Conservation (phyloP, 2,888 invertebrate genomes). For the Noctua janthe region DNA sequence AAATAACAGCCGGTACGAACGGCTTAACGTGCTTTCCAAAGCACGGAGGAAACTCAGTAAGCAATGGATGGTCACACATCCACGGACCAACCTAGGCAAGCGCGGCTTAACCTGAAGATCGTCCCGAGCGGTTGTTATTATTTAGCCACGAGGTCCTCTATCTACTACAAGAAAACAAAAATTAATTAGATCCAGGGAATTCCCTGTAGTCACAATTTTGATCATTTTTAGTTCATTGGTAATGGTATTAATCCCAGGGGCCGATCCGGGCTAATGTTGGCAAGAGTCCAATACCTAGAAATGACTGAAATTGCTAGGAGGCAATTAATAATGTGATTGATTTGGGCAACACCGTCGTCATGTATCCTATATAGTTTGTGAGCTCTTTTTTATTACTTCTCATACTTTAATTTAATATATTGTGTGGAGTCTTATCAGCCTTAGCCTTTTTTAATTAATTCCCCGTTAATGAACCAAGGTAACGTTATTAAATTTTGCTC, state of each 20-base stretch:
- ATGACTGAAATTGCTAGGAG: slow-evolving; percentile 14
- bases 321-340: slow-evolving; percentile 24
- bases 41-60: too few relatives aligned
- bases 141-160: neutral
- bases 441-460: slow-evolving; percentile 7
- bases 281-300: slow-evolving; percentile 20
- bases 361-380: neutral
- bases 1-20: too few relatives aligned
- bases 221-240: slow-evolving; percentile 18
- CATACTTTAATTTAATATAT: slow-evolving; percentile 5
- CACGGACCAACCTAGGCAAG: too few relatives aligned
- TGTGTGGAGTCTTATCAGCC: neutral
- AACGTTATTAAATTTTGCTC: slow-evolving; percentile 30
- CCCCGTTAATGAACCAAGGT: slow-evolving; percentile 6
- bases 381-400: neutral
- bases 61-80: too few relatives aligned
- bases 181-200: neutral
- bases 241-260: slow-evolving; percentile 21
- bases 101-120: neutral
- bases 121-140: neutral
- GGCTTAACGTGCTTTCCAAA: too few relatives aligned
- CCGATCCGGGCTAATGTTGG: slow-evolving; percentile 34
- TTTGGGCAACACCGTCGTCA: neutral
- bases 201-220: neutral
- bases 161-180: too few relatives aligned